phyloP scores from a whole-genome alignment of 2,888 invertebrate species.

The Drosophila pullipes region DNA sequence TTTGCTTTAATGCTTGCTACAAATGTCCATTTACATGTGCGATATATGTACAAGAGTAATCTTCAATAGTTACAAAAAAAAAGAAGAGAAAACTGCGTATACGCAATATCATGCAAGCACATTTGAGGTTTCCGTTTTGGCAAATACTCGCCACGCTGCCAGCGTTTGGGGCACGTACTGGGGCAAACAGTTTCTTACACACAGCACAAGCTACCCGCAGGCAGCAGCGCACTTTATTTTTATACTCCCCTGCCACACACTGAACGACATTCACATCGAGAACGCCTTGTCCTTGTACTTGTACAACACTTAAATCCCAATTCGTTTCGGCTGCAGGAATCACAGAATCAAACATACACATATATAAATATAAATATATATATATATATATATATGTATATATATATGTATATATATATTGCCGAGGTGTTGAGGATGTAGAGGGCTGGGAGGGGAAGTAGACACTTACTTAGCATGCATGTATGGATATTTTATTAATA shows the following conservation, averaged over 20 bases:
- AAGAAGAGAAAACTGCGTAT: constrained; percentile 51
- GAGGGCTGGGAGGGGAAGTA: constrained; percentile 7
- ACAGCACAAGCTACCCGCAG: constrained; percentile 33
- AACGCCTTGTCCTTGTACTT: constrained; percentile 65
- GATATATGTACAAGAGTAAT: constrained; percentile 1
- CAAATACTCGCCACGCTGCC: constrained; percentile 34
- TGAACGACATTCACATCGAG: not conserved
- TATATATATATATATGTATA: not conserved
- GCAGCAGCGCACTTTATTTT: constrained; percentile 63
- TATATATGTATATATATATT: not conserved
- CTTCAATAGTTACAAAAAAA: not conserved
- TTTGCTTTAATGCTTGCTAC: constrained; percentile 9
- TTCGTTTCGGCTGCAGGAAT: constrained; percentile 72
- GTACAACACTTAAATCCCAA: constrained; percentile 78
- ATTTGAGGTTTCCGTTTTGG: constrained; percentile 30
- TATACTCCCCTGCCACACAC: constrained; percentile 45
- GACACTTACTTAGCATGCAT: constrained; percentile 79
- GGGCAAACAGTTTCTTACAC: constrained; percentile 48
- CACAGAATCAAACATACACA: constrained; percentile 61
- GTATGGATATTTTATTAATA: constrained; percentile 81
- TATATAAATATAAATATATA: not conserved
- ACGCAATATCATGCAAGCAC: constrained; percentile 59
- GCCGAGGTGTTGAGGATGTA: not conserved
- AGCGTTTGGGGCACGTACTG: constrained; percentile 52
- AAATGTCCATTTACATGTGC: constrained; percentile 39